Conservation (phyloP, 2,888 invertebrate genomes). For the Mythimna pallens region DNA sequence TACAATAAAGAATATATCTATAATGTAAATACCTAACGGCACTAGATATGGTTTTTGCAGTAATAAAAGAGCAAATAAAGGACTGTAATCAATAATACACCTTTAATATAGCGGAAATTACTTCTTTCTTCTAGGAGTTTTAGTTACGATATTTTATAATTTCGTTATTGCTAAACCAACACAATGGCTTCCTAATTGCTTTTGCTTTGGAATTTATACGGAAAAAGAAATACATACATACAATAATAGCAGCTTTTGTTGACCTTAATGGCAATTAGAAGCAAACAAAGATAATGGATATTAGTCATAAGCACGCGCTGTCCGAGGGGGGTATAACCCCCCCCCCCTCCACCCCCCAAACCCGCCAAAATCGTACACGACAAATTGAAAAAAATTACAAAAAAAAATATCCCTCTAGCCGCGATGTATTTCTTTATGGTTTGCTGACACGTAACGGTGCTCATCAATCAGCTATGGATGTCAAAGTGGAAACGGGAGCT, state of each 20-base stretch:
- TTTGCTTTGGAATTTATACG: constrained; percentile 8
- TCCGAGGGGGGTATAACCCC: no score
- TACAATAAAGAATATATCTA: no score
- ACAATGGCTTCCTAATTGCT: neutral
- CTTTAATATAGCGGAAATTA: neutral
- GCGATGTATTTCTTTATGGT: no score
- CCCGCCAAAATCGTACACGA: no score
- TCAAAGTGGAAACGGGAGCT: no score
- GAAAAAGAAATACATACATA: constrained; percentile 5
- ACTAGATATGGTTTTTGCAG: neutral
- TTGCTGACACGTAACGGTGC: no score
- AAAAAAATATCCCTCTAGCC: no score
- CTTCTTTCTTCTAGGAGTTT: neutral
- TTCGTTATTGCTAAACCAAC: constrained; percentile 9
- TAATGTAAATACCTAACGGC: neutral
- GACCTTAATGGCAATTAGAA: constrained; percentile 3
- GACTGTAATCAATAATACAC: no score
- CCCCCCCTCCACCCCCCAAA: no score
- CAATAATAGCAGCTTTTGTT: constrained; percentile 20
- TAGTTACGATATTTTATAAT: constrained; percentile 12
- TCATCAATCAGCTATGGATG: no score
- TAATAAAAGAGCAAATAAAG: neutral
- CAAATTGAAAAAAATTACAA: no score
- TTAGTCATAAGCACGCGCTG: neutral
- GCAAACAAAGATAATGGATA: constrained; percentile 26